Evolutionary conservation across 2,797 vertebrate genomes (phyloP), one percentile per base, ranked within the genome.

Genomic region (Sarcophilus harrisii): DNA sequence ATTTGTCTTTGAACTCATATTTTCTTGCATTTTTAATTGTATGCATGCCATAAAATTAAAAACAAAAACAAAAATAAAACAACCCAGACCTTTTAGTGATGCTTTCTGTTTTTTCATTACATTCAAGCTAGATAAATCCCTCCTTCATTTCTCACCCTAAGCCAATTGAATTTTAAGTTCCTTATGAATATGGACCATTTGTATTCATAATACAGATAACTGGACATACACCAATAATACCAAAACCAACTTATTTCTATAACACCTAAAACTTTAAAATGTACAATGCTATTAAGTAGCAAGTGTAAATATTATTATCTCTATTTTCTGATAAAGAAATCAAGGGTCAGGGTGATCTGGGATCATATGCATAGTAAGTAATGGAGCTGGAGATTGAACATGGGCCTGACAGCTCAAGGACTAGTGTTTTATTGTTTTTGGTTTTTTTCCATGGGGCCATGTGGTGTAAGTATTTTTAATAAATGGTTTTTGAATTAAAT

Each of bases 271-370:
- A 18, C 73, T 73, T n/a, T 73, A 18, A n/a, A 73, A 73, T 73
- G 8, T 81, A 81, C 1, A 73, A n/a, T 16, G 57, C 4, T 93
- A 13, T 90, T 38, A 54, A 30, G 66, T 62, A 45, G 8, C n/a
- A 91, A 45, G 92, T 55, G 55, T 73, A 90, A 29, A 0, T 45
- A 58, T 62, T 93, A 29, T 60, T 92, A 18, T 14, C 30, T 90
- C 52, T 24, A 59, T 92, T 91, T 96, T 96, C 30, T 32, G 30
- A 38, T 24, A 57, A 14, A 94, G 27, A 60, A 94, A 66, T 92
- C 0, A 9, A 49, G 94, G 57, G 38, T 18, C 11, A 2, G 90
- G 92, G 90, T 14, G 13, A 52, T 59, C 58, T 92, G 66, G 57
- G 81, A 58, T 29, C 49, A 52, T 18, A 49, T 12, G 8, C 24